A percentile compares a stretch with the other conserved stretches of the same genome.
Evolutionary conservation across 2,797 vertebrate genomes (phyloP).

Genomic region (Lemur catta): DNA sequence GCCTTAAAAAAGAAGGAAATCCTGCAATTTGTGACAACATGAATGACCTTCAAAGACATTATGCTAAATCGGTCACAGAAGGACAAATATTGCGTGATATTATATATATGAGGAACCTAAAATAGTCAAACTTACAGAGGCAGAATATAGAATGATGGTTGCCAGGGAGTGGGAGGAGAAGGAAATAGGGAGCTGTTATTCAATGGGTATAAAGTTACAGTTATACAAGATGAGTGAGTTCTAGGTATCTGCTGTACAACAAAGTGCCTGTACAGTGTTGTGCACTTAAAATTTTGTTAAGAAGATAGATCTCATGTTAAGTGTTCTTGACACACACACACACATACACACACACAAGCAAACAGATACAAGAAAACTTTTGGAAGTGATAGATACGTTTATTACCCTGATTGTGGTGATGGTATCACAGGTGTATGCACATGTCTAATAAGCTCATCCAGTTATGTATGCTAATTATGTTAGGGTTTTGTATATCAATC

Average conservation of each 20-base stretch:
- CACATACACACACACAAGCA: background rate
- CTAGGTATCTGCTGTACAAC: background rate
- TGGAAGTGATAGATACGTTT: background rate
- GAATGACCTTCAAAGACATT: background rate
- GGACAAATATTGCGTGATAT: background rate
- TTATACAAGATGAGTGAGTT: background rate
- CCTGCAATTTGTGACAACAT: background rate
- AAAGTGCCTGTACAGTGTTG: background rate
- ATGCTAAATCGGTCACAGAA: background rate
- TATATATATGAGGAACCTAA: background rate
- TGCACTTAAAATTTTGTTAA: background rate
- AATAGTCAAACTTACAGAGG: background rate
- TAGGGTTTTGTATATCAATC: background rate
- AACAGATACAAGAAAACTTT: background rate
- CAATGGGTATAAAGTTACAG: background rate
- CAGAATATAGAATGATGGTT: background rate
- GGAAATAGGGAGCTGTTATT: no score
- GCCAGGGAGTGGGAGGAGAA: background rate
- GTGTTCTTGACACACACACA: background rate
- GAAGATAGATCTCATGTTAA: background rate
- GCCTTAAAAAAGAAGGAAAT: background rate
- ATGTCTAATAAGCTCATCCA: background rate
- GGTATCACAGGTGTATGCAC: background rate
- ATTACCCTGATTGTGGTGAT: no score
- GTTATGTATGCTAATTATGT: background rate